A percentile compares a stretch with the other conserved stretches of the same genome.
These are phyloP conservation scores for Psittacula derbiana DNA, from an alignment of 2,797 vertebrate species.

Conservation along the genomic window DNA sequence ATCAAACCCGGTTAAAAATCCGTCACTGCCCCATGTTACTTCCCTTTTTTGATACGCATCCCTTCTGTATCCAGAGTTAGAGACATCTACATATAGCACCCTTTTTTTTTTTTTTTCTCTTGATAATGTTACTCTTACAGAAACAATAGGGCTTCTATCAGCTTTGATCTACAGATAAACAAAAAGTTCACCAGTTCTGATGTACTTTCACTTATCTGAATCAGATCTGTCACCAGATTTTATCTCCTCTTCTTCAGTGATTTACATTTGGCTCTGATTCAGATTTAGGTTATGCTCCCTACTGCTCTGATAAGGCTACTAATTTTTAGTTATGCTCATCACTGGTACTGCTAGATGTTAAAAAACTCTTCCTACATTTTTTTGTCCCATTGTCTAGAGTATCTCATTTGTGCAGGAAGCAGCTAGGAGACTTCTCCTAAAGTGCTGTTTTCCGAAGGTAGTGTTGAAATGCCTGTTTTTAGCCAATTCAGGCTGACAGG, in stretches of 20 bases:
- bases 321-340: neutral
- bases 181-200: neutral
- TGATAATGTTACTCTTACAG: neutral
- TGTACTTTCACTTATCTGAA: neutral
- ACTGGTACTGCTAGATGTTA: neutral
- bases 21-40: neutral
- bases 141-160: neutral
- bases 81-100: neutral
- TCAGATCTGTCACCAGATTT: neutral
- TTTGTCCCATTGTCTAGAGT: neutral
- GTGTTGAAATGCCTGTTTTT: neutral
- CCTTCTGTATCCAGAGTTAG: neutral
- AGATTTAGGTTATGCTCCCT: neutral
- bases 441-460: neutral
- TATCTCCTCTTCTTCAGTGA: neutral
- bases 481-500: neutral
- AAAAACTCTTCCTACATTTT: neutral
- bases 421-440: neutral
- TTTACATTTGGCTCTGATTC: neutral
- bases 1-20: neutral
- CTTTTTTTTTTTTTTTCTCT: neutral
- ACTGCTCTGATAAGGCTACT: neutral
- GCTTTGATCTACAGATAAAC: neutral
- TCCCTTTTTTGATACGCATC: neutral
- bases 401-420: neutral